Base-by-base conservation (phyloP, 1,140 invertebrate genomes). In the Pteromalus puparum region DNA sequence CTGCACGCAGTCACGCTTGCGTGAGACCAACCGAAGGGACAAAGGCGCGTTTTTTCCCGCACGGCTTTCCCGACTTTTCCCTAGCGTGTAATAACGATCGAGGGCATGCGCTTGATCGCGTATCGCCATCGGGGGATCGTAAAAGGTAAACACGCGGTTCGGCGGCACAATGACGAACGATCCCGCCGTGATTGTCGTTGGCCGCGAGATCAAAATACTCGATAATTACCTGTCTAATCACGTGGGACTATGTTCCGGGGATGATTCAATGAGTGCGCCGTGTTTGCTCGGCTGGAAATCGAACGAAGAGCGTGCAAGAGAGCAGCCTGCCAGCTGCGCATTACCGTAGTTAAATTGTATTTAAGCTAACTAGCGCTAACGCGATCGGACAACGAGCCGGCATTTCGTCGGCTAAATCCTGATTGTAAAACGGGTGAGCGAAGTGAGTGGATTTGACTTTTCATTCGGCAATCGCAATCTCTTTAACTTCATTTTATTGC, bases 171-270 rank as follows among this genome's bases (percentile, higher is more conserved):
- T 82, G 53, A 67, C 67, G 81, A 74, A 53, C 15, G 46, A 46
- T 42, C 30, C n/a, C 30, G 73, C 28, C 34, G 53, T 30, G 53
- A 83, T 83, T 34, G 61, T 82, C 15, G 21, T 13, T 30, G 74
- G n/a, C 34, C 38, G 74, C 48, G 82, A 79, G 76, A 81, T 84
- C 67, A 79, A 80, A 73, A 84, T 80, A 67, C 34, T 61, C 34
- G 75, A 83, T 80, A 84, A 84, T 84, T 84, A 84, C 28, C 48
- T 65, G 76, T 38, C 42, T 70, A 80, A 74, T 74, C 77, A 77
- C 76, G 68, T 67, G 76, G 76, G 65, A 67, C 70, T 26, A 10
- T 28, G 34, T 77, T 34, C 24, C 34, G 28, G 48, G 38, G 75
- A 78, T 61, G 65, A 73, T 42, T 67, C 48, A 84, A 83, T 46